Evolutionary conservation across 2,888 invertebrate species (phyloP).

Genomic region (Sicus ferrugineus): DNA sequence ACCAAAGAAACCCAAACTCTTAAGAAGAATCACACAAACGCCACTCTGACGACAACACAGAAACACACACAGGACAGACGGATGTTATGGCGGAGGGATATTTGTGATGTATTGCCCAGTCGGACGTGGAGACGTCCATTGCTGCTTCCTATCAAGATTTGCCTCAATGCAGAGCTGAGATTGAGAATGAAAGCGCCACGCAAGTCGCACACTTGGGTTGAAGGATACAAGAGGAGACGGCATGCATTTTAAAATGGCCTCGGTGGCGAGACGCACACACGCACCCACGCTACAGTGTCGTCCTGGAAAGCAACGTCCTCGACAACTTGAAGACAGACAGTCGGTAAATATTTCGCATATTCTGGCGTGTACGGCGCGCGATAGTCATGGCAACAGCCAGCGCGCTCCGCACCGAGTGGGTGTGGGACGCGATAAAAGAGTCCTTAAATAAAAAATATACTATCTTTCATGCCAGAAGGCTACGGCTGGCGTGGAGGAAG

Average conservation of each 20-base stretch:
- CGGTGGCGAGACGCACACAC: slow-evolving; percentile 20
- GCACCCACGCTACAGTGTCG: background rate
- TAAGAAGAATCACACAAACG: background rate
- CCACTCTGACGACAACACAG: background rate
- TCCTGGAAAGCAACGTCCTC: slow-evolving; percentile 3
- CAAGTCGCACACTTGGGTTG: background rate
- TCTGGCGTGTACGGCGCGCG: background rate
- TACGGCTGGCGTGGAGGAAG: slow-evolving; percentile 23
- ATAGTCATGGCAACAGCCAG: background rate
- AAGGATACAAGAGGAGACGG: background rate
- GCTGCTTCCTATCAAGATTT: background rate
- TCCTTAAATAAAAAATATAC: slow-evolving; percentile 3
- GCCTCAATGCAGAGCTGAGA: background rate
- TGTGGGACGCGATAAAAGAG: too few relatives aligned
- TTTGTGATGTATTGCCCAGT: slow-evolving; percentile 10
- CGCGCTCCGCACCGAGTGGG: background rate
- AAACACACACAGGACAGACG: background rate
- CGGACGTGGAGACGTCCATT: background rate
- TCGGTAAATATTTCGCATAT: slow-evolving; percentile 24
- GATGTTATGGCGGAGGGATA: background rate
- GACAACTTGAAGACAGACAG: slow-evolving; percentile 5
- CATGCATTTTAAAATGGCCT: slow-evolving; percentile 38
- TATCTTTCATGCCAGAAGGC: background rate
- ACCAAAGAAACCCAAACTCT: background rate
- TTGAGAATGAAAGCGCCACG: background rate